These are phyloP conservation scores for Heliconius sara DNA, from an alignment of 2,888 invertebrate species.

Conservation along the genomic window DNA sequence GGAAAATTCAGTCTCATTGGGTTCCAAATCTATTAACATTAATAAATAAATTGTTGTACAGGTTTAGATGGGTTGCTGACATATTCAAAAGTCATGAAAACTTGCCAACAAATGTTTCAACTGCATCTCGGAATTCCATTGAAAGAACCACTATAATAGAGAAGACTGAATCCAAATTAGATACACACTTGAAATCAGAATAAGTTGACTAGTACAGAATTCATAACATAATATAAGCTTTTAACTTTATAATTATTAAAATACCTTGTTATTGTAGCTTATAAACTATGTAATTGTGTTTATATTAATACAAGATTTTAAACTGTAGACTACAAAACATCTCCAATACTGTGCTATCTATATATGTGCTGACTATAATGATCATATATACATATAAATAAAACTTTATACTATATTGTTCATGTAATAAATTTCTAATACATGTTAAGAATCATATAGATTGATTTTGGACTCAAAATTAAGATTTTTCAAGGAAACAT, in stretches of 20 bases:
- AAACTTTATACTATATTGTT: too few species aligned
- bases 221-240: neutral
- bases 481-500: too few species aligned
- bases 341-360: neutral
- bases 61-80: slow-evolving; percentile 75
- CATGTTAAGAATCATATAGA: too few species aligned
- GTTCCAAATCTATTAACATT: neutral
- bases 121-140: slow-evolving; percentile 52
- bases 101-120: slow-evolving; percentile 46
- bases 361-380: neutral
- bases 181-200: slow-evolving; percentile 50
- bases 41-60: slow-evolving; percentile 56
- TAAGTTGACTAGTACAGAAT: slow-evolving; percentile 25
- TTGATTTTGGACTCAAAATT: too few species aligned
- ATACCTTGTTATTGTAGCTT: neutral
- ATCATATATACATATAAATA: too few species aligned
- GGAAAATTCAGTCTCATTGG: slow-evolving; percentile 62
- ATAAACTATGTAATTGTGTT: neutral
- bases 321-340: neutral
- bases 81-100: slow-evolving; percentile 65
- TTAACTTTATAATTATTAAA: neutral
- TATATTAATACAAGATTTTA: neutral
- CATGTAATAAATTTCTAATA: too few species aligned
- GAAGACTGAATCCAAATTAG: slow-evolving; percentile 43
- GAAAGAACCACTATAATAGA: slow-evolving; percentile 52